A percentile compares a stretch with the other conserved stretches of the same genome.
phyloP scores from a whole-genome alignment of 2,888 invertebrate species.

The Autographa pulchrina region DNA sequence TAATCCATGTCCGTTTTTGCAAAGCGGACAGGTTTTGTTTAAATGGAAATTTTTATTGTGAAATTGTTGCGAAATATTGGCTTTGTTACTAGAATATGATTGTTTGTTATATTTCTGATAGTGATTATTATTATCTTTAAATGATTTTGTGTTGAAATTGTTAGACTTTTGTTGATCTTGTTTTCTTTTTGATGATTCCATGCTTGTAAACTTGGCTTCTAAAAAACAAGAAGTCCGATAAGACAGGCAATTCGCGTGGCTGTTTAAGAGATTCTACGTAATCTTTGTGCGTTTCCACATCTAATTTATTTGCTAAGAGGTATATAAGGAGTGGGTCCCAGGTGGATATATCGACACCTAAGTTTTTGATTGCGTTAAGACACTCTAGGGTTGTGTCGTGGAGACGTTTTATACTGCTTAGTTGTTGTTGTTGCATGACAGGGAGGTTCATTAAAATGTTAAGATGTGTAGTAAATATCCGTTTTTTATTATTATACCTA shows the following conservation, averaged over 20 bases:
- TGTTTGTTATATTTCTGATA: neutral
- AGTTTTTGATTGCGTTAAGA: no score
- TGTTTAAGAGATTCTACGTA: neutral
- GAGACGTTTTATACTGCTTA: no score
- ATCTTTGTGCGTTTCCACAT: no score
- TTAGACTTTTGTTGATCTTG: conserved; percentile 7
- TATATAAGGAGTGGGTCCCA: no score
- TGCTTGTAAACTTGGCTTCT: conserved; percentile 8
- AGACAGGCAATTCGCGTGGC: neutral
- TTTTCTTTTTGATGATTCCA: conserved; percentile 3
- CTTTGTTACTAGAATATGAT: no score
- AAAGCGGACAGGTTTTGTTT: no score
- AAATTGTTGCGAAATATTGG: no score
- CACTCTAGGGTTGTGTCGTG: neutral
- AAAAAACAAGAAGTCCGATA: neutral
- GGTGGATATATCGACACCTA: no score
- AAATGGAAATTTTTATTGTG: no score
- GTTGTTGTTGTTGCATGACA: neutral
- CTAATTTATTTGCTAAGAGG: no score
- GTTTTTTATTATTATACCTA: neutral
- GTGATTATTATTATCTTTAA: neutral
- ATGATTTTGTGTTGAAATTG: neutral
- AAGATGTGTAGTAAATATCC: neutral
- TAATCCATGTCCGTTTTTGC: no score
- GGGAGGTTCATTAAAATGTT: neutral